These are phyloP conservation scores for Crocallis elinguaria DNA, from an alignment of 2,888 invertebrate species.

Conservation along the genomic window DNA sequence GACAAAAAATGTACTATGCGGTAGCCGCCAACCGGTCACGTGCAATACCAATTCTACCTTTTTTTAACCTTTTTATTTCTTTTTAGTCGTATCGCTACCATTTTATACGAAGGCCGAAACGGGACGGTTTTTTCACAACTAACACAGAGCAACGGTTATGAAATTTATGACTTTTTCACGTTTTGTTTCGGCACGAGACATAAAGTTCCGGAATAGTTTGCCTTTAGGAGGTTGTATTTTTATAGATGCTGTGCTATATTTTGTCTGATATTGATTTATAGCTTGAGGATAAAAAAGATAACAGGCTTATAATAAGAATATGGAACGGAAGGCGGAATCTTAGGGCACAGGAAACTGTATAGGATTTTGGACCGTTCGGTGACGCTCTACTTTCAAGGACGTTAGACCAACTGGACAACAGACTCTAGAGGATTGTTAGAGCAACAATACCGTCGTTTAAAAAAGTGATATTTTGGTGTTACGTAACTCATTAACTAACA, in stretches of 20 bases:
- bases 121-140: slow-evolving; percentile 33
- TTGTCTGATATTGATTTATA: not conserved
- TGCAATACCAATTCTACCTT: slow-evolving; percentile 8
- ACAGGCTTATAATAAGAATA: too few relatives aligned
- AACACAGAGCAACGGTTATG: slow-evolving; percentile 30
- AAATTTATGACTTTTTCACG: slow-evolving; percentile 36
- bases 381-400: too few relatives aligned
- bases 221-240: slow-evolving; percentile 4
- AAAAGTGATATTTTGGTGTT: too few relatives aligned
- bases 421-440: too few relatives aligned
- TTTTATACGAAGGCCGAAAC: slow-evolving; percentile 33
- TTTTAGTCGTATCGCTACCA: slow-evolving; percentile 26
- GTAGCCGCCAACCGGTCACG: slow-evolving; percentile 15
- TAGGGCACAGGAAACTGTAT: too few relatives aligned
- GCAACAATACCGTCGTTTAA: too few relatives aligned
- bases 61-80: slow-evolving; percentile 21
- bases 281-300: not conserved
- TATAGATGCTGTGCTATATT: not conserved
- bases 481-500: too few relatives aligned
- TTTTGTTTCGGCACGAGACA: slow-evolving; percentile 20
- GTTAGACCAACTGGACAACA: too few relatives aligned
- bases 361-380: too few relatives aligned
- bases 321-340: too few relatives aligned
- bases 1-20: slow-evolving; percentile 6
- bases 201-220: slow-evolving; percentile 22